Evolutionary conservation across 2,113 vertebrate species (phyloP).

Genomic region (Sylvilagus bachmani): DNA sequence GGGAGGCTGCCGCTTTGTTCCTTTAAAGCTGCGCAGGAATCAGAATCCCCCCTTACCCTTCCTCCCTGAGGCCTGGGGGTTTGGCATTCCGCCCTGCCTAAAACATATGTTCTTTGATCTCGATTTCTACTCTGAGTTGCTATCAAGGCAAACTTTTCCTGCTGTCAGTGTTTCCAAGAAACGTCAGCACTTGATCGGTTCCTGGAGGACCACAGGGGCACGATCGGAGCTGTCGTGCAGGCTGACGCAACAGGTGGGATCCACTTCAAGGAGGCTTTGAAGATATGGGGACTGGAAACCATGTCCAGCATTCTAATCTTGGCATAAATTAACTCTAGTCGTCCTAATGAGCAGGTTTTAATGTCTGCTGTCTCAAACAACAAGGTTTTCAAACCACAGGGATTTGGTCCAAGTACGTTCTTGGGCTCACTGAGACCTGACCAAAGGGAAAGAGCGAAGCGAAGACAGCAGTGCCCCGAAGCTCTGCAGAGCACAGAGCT

Average conservation of each 20-base stretch:
- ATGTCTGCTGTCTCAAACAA: constrained; percentile 9
- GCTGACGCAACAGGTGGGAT: neutral
- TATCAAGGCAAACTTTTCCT: constrained; percentile 14
- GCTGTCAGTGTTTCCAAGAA: constrained; percentile 14
- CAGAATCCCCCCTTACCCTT: constrained; percentile 3
- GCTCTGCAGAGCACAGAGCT: constrained; percentile 15
- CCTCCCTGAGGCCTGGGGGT: neutral
- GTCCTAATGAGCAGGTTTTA: constrained; percentile 59
- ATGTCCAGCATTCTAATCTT: neutral
- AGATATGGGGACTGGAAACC: constrained; percentile 63
- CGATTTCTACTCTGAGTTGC: neutral
- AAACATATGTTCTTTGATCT: constrained; percentile 22
- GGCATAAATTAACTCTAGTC: constrained; percentile 9
- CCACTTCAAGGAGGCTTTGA: constrained; percentile 17
- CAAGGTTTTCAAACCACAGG: constrained; percentile 49
- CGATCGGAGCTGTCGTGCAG: neutral
- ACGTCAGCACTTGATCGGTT: constrained; percentile 16
- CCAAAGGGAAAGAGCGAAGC: neutral
- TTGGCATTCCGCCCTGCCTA: constrained; percentile 37
- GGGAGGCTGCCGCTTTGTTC: neutral
- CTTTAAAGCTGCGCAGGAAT: neutral
- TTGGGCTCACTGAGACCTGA: constrained; percentile 27
- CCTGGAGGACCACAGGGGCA: neutral
- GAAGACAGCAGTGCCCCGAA: neutral
- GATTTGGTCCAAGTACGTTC: constrained; percentile 25